A percentile compares a stretch with the other conserved stretches of the same genome.
Conservation (phyloP, 2,888 invertebrate genomes). For the Scaptomyza caliginosa region DNA sequence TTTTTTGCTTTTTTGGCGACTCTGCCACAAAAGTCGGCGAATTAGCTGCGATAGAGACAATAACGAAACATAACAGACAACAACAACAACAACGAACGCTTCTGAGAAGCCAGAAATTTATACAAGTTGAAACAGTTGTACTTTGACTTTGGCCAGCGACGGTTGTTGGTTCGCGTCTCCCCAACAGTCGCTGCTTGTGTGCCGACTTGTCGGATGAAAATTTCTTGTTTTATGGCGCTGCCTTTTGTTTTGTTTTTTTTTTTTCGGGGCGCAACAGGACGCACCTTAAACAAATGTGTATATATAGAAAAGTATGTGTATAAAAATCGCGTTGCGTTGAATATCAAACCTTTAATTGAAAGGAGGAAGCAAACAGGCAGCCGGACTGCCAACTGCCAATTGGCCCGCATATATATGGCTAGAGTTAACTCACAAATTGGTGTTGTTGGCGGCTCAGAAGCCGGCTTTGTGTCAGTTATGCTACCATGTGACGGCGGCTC, state of each 20-base stretch:
- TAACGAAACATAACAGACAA: background rate
- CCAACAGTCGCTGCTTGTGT: slow-evolving; percentile 10
- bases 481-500: slow-evolving; percentile 52
- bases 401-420: slow-evolving; percentile 24
- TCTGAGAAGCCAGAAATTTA: slow-evolving; percentile 47
- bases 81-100: slow-evolving; percentile 14
- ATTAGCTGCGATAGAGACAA: slow-evolving; percentile 31
- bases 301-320: background rate
- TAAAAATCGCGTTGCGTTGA: slow-evolving; percentile 28
- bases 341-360: slow-evolving; percentile 66
- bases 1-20: slow-evolving; percentile 23
- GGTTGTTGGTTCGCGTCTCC: slow-evolving; percentile 37
- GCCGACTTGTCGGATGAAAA: slow-evolving; percentile 44
- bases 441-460: slow-evolving; percentile 49
- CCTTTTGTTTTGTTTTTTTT: slow-evolving; percentile 50
- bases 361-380: slow-evolving; percentile 19
- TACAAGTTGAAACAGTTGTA: slow-evolving; percentile 57
- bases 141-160: slow-evolving; percentile 68
- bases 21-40: slow-evolving; percentile 21
- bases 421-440: slow-evolving; percentile 45
- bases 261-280: slow-evolving; percentile 66
- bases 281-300: slow-evolving; percentile 68
- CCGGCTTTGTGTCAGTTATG: slow-evolving; percentile 66
- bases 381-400: slow-evolving; percentile 39
- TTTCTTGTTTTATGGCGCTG: slow-evolving; percentile 43